A percentile compares a stretch with the other conserved stretches of the same genome.
phyloP scores from a whole-genome alignment of 2,888 invertebrate species.

The Galeopsomyia nigrocyanea region DNA sequence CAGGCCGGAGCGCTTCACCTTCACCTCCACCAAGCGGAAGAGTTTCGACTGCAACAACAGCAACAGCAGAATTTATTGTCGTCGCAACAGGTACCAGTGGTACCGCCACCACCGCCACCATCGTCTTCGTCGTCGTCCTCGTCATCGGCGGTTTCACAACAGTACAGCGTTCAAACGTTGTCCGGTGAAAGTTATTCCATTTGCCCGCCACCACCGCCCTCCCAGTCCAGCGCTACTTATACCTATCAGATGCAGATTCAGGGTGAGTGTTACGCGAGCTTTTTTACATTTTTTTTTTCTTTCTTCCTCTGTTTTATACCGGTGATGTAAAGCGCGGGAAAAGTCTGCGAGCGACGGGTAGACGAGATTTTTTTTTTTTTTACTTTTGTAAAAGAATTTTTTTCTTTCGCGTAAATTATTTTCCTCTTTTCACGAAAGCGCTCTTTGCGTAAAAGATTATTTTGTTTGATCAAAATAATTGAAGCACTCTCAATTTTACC shows the following conservation, averaged over 20 bases:
- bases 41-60: slow-evolving; percentile 54
- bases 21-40: slow-evolving; percentile 62
- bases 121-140: slow-evolving; percentile 50
- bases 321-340: neutral
- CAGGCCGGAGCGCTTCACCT: slow-evolving; percentile 59
- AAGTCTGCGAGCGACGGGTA: too few relatives aligned
- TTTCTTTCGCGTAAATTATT: too few relatives aligned
- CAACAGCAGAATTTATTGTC: slow-evolving; percentile 32
- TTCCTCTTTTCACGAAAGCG: too few relatives aligned
- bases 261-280: slow-evolving; percentile 22
- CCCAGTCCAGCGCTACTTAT: slow-evolving; percentile 50
- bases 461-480: too few relatives aligned
- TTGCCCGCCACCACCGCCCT: slow-evolving; percentile 48
- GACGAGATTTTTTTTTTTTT: too few relatives aligned
- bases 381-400: too few relatives aligned
- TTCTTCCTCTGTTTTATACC: too few relatives aligned
- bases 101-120: slow-evolving; percentile 4
- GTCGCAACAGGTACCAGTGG: slow-evolving; percentile 44
- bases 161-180: slow-evolving; percentile 53
- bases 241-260: slow-evolving; percentile 53
- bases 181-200: slow-evolving; percentile 45
- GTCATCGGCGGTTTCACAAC: slow-evolving; percentile 44
- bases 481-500: too few relatives aligned
- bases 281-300: too few relatives aligned
- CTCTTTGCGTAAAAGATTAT: too few relatives aligned